Evolutionary conservation across 2,113 vertebrate genomes (phyloP), one percentile per base, ranked within the genome.

Genomic region (Ginglymostoma cirratum): DNA sequence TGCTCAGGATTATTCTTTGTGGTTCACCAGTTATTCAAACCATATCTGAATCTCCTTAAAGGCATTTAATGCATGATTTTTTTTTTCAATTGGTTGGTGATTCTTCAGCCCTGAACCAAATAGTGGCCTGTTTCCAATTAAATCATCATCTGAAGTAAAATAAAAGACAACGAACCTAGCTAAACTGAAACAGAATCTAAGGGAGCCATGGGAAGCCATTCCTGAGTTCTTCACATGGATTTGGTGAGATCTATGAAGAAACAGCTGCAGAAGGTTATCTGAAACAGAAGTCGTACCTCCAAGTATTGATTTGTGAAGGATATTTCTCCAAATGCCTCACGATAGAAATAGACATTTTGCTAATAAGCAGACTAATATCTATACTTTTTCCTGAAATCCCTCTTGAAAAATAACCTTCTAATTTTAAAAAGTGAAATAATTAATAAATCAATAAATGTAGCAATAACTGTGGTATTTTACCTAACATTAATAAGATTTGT

Each of bases 91-190:
- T 95, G 69, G 23, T 95, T 95, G 69, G 69, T 95, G 67, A 95
- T 95, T 95, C 94, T 24, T 72, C 69, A 95, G 69, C 69, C 69
- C 94, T 95, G 69, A 72, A 76, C 42, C 93, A 70, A 95, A 52
- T 52, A 76, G 94, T 72, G 30, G 94, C 67, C 94, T 95, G 94
- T 72, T 95, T 95, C 69, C 94, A 95, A 95, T 95, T 95, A 95
- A 95, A 95, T 95, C 69, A 95, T 95, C 66, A 70, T 94, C 69
- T 95, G 72, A 95, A 52, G 19, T 95, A 45, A 52, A 52, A 38
- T 66, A 92, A 95, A 95, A 70, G 94, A 69, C 69, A 95, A 95
- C 67, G 72, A 95, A 95, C 94, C 70, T 72, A 72, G 69, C 94
- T 95, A 72, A 95, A 45, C 69, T 72, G 69, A 95, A 95, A 95